Base-by-base conservation (phyloP, 2,888 invertebrate genomes). In the Athetis lepigone region DNA sequence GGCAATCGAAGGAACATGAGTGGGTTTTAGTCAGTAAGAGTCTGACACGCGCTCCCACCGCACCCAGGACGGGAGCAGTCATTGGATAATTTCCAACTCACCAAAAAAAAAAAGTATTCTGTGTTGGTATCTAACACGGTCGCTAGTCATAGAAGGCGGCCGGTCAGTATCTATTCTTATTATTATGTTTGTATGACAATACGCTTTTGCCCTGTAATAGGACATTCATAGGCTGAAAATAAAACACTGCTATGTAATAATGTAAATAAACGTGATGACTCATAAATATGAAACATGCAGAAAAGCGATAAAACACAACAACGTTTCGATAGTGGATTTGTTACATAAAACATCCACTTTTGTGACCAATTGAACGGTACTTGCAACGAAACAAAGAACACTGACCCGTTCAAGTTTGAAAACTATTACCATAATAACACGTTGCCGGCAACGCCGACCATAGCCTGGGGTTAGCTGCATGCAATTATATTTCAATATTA, bases 381-480 rank as follows among this genome's bases (percentile, higher is more conserved):
- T 87, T 85, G 85, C 83, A 86, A 66, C 73, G 85, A 85, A 90
- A 90, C 89, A 91, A 90, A 88, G 91, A 87, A 87, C 86, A 82
- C 78, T 86, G 88, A 86, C 87, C 87, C 77, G 85, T 85, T 83
- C 81, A 80, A 85, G 87, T 88, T 88, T 85, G 82, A 83, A 86
- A 88, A 89, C 84, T 87, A 91, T 91, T 92, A 89, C 85, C 91
- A 89, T 92, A 90, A 91, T 91, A 92, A 89, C 85, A 90, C 80
- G 87, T 85, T 88, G 82, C 82, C 72, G 66, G 77, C 74, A 60
- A 70, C 70, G 69, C 72, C 58, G 60, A 58, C 72, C 70, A 63
- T 70, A 63, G 75, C 75, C 79, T 66, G 65, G 66, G 73, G 78
- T 78, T 73, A 65, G 70, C 80, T 85, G 88, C 85, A 87, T 89